phyloP scores from a whole-genome alignment of 2,888 invertebrate species.

The Diarsia mendica region DNA sequence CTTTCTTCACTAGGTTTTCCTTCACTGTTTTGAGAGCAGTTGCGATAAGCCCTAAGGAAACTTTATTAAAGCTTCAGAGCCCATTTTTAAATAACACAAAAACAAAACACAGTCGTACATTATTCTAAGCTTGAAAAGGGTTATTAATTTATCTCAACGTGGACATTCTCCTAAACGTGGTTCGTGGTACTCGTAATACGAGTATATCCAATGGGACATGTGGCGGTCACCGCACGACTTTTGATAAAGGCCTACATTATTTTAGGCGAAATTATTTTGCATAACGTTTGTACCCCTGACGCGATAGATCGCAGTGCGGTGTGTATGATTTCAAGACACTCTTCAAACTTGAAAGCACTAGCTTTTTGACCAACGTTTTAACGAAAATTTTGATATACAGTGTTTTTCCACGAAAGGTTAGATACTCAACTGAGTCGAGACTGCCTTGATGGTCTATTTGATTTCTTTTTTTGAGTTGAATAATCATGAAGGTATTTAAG shows the following conservation, averaged over 20 bases:
- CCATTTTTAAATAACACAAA: not conserved
- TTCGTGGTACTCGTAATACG: conserved; percentile 9
- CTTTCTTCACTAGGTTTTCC: not conserved
- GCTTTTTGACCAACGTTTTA: conserved; percentile 23
- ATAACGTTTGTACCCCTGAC: not conserved
- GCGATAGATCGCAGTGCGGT: conserved; percentile 7
- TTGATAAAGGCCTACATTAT: conserved; percentile 38
- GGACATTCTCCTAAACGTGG: conserved; percentile 22
- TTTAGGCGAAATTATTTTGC: conserved; percentile 30
- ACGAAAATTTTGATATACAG: not conserved
- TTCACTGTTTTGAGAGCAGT: not conserved
- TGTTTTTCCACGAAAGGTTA: not conserved
- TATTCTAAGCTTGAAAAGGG: conserved; percentile 31
- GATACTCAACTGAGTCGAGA: not conserved
- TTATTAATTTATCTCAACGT: conserved; percentile 31
- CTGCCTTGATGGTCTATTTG: too few relatives aligned
- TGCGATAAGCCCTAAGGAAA: not conserved
- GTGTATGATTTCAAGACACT: conserved; percentile 36
- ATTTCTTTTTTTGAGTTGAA: too few relatives aligned
- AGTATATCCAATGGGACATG: conserved; percentile 24
- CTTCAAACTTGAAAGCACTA: conserved; percentile 42
- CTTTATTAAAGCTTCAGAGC: not conserved
- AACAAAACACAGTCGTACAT: conserved; percentile 25
- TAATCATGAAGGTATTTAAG: too few relatives aligned
- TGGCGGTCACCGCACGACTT: conserved; percentile 24